Base-by-base conservation (phyloP, 1,140 invertebrate genomes). In the Campodea augens region DNA sequence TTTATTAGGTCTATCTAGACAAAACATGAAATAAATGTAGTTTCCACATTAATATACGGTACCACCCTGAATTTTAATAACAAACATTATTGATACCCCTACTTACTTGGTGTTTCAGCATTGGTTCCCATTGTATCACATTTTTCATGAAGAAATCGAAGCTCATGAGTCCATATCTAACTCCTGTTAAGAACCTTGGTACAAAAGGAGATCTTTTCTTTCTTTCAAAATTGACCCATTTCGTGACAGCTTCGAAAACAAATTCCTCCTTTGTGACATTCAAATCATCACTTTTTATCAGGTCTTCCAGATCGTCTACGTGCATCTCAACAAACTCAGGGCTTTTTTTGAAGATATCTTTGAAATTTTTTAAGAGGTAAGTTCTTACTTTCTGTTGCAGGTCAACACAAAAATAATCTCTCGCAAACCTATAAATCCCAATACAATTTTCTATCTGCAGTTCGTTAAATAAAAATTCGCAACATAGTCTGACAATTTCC, bases 251-350 rank as follows among this genome's bases (percentile, higher is more conserved):
- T 54, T 75, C 67, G 54, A 77, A 79, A 20, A 78, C 75, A 27
- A 69, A 61, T 59, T 78, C 75, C 58, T 81, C 78, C 45, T 67
- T 69, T 49, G 66, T 65, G 1, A 77, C 75, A 57, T 84, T 84
- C 2, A 86, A 59, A 51, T 78, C 70, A 56, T 85, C 74, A 50
- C 73, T 67, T 32, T 57, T 55, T 38, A 77, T 56, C 43, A 76
- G 61, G 40, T 67, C 62, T 49, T 65, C 59, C 23, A 77, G 54
- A 50, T 75, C 71, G 37, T 71, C 63, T 18, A 60, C 61, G 3
- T 63, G 53, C 18, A 75, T 51, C 25, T 63, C 58, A 49, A 63
- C 60, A 54, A 73, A 72, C 57, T 73, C 68, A 44, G 57, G 59
- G 51, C 64, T 70, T 52, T 44, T 40, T 23, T 49, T 32, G 12